phyloP scores from a whole-genome alignment of 1,140 invertebrate species.

The Ladona fulva region DNA sequence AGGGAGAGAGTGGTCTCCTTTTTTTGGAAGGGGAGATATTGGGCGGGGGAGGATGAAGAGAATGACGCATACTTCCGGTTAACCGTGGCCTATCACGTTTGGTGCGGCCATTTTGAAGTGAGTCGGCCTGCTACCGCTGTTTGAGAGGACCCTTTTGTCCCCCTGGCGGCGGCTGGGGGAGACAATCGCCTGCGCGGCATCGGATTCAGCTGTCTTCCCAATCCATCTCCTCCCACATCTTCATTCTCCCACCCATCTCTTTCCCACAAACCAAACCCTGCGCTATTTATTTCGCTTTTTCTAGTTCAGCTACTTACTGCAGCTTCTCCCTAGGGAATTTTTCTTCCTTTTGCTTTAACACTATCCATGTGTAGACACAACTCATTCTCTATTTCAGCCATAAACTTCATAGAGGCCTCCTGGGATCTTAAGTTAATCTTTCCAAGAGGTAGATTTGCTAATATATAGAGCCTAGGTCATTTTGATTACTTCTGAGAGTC shows the following conservation, averaged over 20 bases:
- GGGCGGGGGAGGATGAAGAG: neutral
- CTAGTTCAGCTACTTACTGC: too few relatives aligned
- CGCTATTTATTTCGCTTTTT: neutral
- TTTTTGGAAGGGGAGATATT: neutral
- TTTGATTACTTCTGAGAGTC: too few relatives aligned
- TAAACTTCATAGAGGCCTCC: too few relatives aligned
- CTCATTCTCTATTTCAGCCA: too few relatives aligned
- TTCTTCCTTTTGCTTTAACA: too few relatives aligned
- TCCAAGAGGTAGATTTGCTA: too few relatives aligned
- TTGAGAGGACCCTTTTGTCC: neutral
- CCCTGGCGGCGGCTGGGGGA: neutral
- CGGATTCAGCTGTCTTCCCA: neutral
- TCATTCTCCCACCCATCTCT: neutral
- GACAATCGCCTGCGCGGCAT: neutral
- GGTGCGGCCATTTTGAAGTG: neutral
- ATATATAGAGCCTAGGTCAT: too few relatives aligned
- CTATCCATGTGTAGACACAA: too few relatives aligned
- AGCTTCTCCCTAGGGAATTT: too few relatives aligned
- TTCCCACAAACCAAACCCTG: neutral
- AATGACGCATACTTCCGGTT: slow-evolving; percentile 8
- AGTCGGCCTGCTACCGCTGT: neutral
- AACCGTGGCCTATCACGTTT: slow-evolving; percentile 2
- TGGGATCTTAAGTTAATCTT: too few relatives aligned
- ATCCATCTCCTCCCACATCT: neutral
- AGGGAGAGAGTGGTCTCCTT: too few relatives aligned